Base-by-base conservation (phyloP, 2,888 invertebrate genomes). In the Caenorhabditis becei region DNA sequence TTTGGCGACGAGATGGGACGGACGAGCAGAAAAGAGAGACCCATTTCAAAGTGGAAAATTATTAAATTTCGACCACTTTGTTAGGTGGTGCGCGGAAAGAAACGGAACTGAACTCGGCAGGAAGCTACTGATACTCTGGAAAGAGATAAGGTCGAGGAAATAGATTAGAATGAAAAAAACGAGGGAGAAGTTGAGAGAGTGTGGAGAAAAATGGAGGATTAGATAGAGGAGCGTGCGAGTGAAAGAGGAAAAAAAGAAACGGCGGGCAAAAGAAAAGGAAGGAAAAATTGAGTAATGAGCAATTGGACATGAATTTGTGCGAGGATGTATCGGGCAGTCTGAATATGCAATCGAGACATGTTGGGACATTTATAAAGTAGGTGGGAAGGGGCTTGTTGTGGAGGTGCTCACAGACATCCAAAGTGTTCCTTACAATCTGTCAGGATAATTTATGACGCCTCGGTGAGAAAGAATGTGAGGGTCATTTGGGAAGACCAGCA, bases 1-100 rank as follows among this genome's bases (percentile, higher is more conserved):
- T 53, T 54, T 26, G 44, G 24, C n/a, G 11, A 24, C 20, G 35
- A 35, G 23, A n/a, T n/a, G n/a, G n/a, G n/a, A n/a, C n/a, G n/a
- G n/a, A 1, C 35, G 65, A 74, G 49, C 63, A 35, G 14, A 44
- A 54, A 32, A 32, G 63, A 66, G 49, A 26, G n/a, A n/a, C n/a
- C 58, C n/a, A 49, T 74, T 74, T 54, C 23, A 58, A 58, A 63
- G 37, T 44, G 41, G 41, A 14, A 59, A 74, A 74, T 66, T 74
- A 74, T 74, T 74, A 66, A 74, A 74, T 74, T 74, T 74, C 59
- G 74, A 53, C 66, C 74, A 74, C 74, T 74, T 74, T 74, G 66
- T 66, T 49, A 58, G 18, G 61, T 54, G 28, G 11, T 37, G 14
- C 58, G 28, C 56, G 28, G 32, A 58, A 59, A 58, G 53, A 37